Evolutionary conservation across 2,888 invertebrate species (phyloP).

Genomic region (Dicyrtoma fusca): DNA sequence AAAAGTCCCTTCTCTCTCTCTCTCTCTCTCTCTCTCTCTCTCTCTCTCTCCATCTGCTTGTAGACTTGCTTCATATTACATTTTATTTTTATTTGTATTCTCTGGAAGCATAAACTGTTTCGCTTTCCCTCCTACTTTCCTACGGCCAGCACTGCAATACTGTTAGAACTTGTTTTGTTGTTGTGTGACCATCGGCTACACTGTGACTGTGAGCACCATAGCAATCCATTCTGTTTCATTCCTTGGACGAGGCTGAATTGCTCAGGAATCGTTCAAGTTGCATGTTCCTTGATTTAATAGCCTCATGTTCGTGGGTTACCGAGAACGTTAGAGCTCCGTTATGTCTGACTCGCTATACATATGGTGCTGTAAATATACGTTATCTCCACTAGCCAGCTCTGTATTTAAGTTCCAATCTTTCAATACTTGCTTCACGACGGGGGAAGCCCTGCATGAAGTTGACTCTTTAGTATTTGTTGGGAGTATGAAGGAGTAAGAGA

Average conservation of each 20-base stretch:
- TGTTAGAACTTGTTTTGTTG: not conserved
- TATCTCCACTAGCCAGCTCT: not conserved
- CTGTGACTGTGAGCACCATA: too few relatives aligned
- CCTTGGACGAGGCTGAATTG: too few relatives aligned
- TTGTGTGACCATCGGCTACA: not conserved
- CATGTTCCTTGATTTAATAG: not conserved
- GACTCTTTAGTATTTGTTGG: not conserved
- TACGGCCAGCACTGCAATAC: not conserved
- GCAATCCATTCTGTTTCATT: too few relatives aligned
- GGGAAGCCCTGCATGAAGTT: not conserved
- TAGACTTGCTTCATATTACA: not conserved
- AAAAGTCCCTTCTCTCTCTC: not conserved
- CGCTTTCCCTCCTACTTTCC: not conserved
- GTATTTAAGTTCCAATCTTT: not conserved
- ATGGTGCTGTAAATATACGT: not conserved
- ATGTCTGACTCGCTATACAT: not conserved
- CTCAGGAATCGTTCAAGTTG: not conserved
- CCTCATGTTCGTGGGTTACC: conserved; percentile 5
- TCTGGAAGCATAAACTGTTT: conserved; percentile 1
- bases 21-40: conserved; percentile 6
- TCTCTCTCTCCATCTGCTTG: not conserved
- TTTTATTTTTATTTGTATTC: conserved; percentile 14
- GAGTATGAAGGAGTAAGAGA: conserved; percentile 9
- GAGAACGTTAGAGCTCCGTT: not conserved
- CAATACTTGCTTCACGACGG: not conserved